These are phyloP conservation scores for Notarius quadriscutis DNA, from an alignment of 2,113 vertebrate genomes.

Conservation along the genomic window DNA sequence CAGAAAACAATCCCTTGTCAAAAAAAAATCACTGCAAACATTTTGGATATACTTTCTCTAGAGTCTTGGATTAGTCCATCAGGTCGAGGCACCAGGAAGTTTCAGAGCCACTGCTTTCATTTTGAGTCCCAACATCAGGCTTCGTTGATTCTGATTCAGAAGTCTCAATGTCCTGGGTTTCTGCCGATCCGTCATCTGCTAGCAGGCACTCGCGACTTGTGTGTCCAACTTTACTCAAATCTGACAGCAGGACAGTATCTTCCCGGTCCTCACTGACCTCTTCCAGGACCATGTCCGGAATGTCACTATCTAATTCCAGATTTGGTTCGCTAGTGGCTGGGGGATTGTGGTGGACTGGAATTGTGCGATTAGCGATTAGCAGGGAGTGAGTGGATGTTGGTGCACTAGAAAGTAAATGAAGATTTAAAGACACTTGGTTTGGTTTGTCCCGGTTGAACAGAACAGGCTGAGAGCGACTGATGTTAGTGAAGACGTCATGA, in stretches of 20 bases:
- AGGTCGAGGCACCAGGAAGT: conserved; percentile 74
- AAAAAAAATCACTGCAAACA: conserved; percentile 27
- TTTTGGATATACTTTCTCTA: neutral
- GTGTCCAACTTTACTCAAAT: conserved; percentile 59
- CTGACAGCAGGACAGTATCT: conserved; percentile 16
- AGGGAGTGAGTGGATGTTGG: conserved; percentile 65
- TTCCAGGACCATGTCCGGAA: conserved; percentile 51
- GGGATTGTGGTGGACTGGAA: conserved; percentile 52
- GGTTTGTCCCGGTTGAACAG: conserved; percentile 52
- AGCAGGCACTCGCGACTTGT: conserved; percentile 73
- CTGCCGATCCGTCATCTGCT: conserved; percentile 61
- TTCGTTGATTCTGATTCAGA: conserved; percentile 62
- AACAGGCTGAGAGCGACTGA: conserved; percentile 70
- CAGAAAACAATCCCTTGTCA: neutral
- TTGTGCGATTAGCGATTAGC: conserved; percentile 50
- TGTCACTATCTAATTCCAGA: conserved; percentile 37
- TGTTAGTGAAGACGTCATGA: conserved; percentile 25
- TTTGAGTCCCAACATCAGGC: conserved; percentile 61
- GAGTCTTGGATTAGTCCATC: conserved; percentile 58
- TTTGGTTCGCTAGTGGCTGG: conserved; percentile 48
- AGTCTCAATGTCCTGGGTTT: conserved; percentile 66
- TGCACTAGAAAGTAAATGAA: conserved; percentile 60
- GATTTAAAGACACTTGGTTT: conserved; percentile 8
- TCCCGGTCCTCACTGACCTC: conserved; percentile 27
- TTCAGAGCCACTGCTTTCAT: conserved; percentile 71